Conservation (phyloP, 2,113 vertebrate species). For the Nettapus auritus region DNA sequence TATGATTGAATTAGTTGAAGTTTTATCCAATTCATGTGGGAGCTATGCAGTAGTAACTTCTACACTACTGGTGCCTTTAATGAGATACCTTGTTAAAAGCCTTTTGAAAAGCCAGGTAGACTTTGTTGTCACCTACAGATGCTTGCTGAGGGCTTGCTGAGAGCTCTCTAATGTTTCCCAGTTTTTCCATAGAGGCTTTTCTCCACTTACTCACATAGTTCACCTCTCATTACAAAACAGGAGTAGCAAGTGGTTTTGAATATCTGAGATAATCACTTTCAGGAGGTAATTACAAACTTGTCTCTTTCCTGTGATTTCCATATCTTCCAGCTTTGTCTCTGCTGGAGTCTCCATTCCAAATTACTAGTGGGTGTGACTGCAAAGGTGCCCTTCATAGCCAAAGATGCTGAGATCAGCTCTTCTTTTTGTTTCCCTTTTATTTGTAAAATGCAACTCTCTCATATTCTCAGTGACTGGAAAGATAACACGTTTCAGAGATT, state of each 20-base stretch:
- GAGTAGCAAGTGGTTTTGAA: conserved; percentile 13
- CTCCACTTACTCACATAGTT: not conserved
- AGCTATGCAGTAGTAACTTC: not conserved
- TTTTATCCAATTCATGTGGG: not conserved
- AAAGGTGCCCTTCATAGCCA: not conserved
- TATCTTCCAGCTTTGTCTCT: conserved; percentile 19
- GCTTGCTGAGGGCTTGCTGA: conserved; percentile 1
- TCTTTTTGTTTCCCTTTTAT: not conserved
- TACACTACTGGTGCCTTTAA: not conserved
- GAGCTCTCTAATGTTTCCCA: not conserved
- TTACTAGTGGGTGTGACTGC: not conserved
- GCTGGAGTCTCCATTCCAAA: not conserved
- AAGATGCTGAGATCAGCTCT: not conserved
- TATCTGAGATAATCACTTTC: conserved; percentile 26
- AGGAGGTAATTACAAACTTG: conserved; percentile 37
- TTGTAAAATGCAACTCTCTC: not conserved
- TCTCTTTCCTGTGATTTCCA: conserved; percentile 18
- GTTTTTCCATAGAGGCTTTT: not conserved
- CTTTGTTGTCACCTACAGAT: not conserved
- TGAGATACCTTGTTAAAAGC: conserved; percentile 14
- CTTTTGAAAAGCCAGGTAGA: not conserved
- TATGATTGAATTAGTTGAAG: conserved; percentile 11
- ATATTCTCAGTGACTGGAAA: not conserved
- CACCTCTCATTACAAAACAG: not conserved
- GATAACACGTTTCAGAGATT: not conserved